These are phyloP conservation scores for Drosophila obscura DNA, from an alignment of 1,140 invertebrate species.

Conservation along the genomic window DNA sequence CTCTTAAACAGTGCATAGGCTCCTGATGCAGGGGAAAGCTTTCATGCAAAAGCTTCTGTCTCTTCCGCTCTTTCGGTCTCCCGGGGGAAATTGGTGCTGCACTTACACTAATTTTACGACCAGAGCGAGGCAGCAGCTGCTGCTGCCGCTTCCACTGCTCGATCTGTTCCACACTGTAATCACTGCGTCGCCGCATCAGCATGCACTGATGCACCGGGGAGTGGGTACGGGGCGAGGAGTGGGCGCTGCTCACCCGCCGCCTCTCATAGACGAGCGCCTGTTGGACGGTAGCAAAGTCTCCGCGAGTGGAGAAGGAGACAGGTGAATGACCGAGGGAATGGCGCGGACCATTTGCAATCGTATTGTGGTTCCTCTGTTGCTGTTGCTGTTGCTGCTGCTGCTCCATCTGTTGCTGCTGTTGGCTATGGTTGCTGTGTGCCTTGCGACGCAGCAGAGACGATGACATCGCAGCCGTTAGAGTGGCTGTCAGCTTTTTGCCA, in stretches of 20 bases:
- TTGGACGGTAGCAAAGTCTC: slow-evolving; percentile 45
- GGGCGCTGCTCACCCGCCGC: slow-evolving; percentile 59
- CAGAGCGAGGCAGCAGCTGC: slow-evolving; percentile 50
- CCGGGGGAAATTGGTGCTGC: too few relatives aligned
- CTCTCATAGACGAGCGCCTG: slow-evolving; percentile 71
- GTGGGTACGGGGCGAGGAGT: slow-evolving; percentile 62
- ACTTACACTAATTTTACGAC: slow-evolving; percentile 77
- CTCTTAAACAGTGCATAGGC: slow-evolving; percentile 13
- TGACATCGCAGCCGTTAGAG: slow-evolving; percentile 71
- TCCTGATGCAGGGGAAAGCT: slow-evolving; percentile 23
- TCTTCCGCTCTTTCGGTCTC: too few relatives aligned
- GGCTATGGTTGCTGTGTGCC: slow-evolving; percentile 52
- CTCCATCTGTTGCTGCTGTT: slow-evolving; percentile 31
- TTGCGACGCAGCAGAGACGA: slow-evolving; percentile 66
- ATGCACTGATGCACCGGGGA: slow-evolving; percentile 75
- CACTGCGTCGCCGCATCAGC: slow-evolving; percentile 76
- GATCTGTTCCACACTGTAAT: slow-evolving; percentile 75
- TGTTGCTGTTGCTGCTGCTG: slow-evolving; percentile 26
- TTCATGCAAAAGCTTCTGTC: slow-evolving; percentile 10
- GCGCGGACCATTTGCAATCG: slow-evolving; percentile 64
- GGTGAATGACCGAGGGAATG: slow-evolving; percentile 73
- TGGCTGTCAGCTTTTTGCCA: slow-evolving; percentile 68
- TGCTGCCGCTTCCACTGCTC: slow-evolving; percentile 75
- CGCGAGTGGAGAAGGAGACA: slow-evolving; percentile 28
- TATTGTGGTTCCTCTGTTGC: slow-evolving; percentile 28